A percentile compares a stretch with the other conserved stretches of the same genome.
These are phyloP conservation scores for Oophaga sylvatica DNA, from an alignment of 2,797 vertebrate genomes.

Conservation along the genomic window DNA sequence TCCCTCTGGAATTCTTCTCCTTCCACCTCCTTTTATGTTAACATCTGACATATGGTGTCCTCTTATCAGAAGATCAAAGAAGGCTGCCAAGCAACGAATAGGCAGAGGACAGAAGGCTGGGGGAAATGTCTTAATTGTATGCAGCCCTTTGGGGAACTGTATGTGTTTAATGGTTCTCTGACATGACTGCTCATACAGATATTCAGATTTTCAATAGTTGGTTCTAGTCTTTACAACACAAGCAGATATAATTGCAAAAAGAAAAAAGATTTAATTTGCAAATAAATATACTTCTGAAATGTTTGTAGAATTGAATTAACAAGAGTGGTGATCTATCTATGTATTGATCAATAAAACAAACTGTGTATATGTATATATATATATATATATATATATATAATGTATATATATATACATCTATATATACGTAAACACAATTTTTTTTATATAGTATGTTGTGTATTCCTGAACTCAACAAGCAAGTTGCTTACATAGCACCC, in stretches of 20 bases:
- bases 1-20: neutral
- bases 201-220: neutral
- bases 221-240: neutral
- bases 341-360: too few relatives aligned
- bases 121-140: slow-evolving; percentile 18
- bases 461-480: too few relatives aligned
- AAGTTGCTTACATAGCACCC: neutral
- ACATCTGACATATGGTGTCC: slow-evolving; percentile 36
- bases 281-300: neutral
- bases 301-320: neutral
- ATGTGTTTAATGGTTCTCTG: neutral
- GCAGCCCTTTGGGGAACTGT: neutral
- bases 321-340: neutral
- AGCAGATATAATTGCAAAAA: neutral
- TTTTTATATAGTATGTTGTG: too few relatives aligned
- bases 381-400: too few relatives aligned
- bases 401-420: too few relatives aligned
- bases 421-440: too few relatives aligned
- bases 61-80: slow-evolving; percentile 34
- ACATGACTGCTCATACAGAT: neutral
- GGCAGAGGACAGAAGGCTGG: slow-evolving; percentile 24
- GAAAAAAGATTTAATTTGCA: neutral
- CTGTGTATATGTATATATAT: too few relatives aligned
- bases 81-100: slow-evolving; percentile 18
- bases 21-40: slow-evolving; percentile 9